Evolutionary conservation across 2,888 invertebrate species (phyloP), one percentile per base, ranked within the genome.

Genomic region (Epistrophe eligans): DNA sequence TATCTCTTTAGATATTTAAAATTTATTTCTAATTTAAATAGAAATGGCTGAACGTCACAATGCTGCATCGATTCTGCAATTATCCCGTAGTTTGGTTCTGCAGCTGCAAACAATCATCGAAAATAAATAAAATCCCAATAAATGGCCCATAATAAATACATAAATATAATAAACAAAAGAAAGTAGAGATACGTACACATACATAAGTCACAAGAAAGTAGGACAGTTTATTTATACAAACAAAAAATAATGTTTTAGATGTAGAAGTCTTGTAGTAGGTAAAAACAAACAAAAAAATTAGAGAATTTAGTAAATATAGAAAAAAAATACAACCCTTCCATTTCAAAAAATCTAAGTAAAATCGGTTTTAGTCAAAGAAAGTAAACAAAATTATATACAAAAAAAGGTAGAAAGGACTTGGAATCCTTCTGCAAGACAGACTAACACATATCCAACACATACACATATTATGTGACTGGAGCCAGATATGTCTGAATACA

Each of bases 11-110:
- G 2, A 10, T 32, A 55, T 9, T 57, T 57, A 35, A 32, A n/a
- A 19, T 38, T n/a, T 28, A 0, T 94, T 94, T 88, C 94, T 32
- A 32, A 55, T 17, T 17, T n/a, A 28, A n/a, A 45, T 38, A 98
- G 99, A 99, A 95, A 99, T 99, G 98, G 99, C 99, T 0, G 99
- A 99, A 92, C 94, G 97, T 88, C 99, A 99, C 93, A 96, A 98
- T 91, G 97, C 97, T 2, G 95, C 95, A 88, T 95, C 96, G 4
- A 96, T 99, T 52, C 93, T 99, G 81, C 95, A 96, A 88, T 94
- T 98, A 88, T 97, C 98, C 0, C 94, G 98, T 89, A 97, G 97
- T 90, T 94, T 99, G 88, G 98, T 98, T 9, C 94, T 96, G 87
- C 97, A 98, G 93, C 95, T 99, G 89, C 98, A 98, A 93, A 96